phyloP scores from a whole-genome alignment of 2,888 invertebrate species.

The Melanchra persicariae region DNA sequence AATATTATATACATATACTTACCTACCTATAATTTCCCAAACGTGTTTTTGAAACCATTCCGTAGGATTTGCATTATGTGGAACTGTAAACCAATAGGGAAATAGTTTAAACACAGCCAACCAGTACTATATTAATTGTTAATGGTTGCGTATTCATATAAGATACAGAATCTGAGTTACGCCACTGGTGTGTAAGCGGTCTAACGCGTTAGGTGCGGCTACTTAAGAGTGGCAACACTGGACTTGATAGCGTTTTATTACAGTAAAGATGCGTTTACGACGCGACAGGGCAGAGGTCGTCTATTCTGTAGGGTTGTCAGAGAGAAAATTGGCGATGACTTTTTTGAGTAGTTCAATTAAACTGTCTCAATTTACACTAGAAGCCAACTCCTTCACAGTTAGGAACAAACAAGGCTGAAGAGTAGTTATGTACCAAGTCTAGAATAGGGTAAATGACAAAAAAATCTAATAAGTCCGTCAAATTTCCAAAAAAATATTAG shows the following conservation, averaged over 20 bases:
- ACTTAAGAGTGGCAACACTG: conserved; percentile 65
- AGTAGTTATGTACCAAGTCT: no score
- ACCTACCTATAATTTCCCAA: neutral
- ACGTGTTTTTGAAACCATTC: neutral
- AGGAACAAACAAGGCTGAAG: no score
- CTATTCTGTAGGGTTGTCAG: conserved; percentile 51
- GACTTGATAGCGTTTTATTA: conserved; percentile 70
- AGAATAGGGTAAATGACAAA: no score
- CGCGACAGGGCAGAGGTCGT: conserved; percentile 52
- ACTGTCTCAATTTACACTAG: no score
- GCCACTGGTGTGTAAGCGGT: conserved; percentile 53
- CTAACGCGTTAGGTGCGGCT: conserved; percentile 54
- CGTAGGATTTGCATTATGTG: no score
- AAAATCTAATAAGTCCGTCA: no score
- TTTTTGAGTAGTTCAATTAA: no score
- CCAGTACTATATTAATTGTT: conserved; percentile 36
- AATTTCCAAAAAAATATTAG: no score
- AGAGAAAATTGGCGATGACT: conserved; percentile 24
- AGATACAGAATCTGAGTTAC: conserved; percentile 51
- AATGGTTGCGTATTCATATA: conserved; percentile 44
- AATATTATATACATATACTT: no score
- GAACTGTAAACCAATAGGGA: neutral
- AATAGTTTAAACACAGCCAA: conserved; percentile 23
- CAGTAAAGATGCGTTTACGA: conserved; percentile 71
- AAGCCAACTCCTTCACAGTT: no score